Base-by-base conservation (phyloP, 2,797 vertebrate species). In the Rallus crepitans region DNA sequence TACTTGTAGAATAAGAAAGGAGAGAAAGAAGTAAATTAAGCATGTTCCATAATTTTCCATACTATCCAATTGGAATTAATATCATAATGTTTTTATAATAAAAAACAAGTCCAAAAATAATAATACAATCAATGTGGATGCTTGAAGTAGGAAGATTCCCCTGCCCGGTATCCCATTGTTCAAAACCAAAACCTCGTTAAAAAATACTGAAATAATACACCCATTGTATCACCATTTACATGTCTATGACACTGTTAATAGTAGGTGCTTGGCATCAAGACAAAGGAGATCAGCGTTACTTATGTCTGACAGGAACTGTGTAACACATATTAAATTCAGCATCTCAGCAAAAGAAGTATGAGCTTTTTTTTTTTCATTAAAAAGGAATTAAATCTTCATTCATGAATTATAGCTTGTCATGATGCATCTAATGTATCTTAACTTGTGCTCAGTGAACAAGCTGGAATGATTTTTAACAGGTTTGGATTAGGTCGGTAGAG, bases 371-470 rank as follows among this genome's bases (percentile, higher is more conserved):
- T 64, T 83, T 94, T 95, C 72, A 93, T 95, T 95, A 96, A 96
- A 94, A 96, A 96, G 50, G 63, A 89, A 95, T 89, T 64, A 95
- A 96, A 96, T 92, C 66, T 95, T 97, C 82, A 77, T 94, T 96
- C 77, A 71, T 85, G 78, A 97, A 86, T 69, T 95, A 65, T 14
- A 90, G 52, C 87, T 96, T 96, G 93, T 90, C 86, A 73, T 92
- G 31, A 64, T 63, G 40, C 60, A 87, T 76, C 39, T 86, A 78
- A 81, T 82, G 59, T 92, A 85, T 91, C 87, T 97, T 93, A 95
- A 95, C 85, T 91, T 89, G 81, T 89, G 71, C 57, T 97, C 68
- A 77, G 18, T 78, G 85, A 96, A 52, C 11, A 92, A 56, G 25
- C 63, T 89, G 61, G 87, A 90, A 92, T 95, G 88, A 92, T 85